Evolutionary conservation across 2,113 vertebrate genomes (phyloP), one percentile per base, ranked within the genome.

Genomic region (Neofelis nebulosa): DNA sequence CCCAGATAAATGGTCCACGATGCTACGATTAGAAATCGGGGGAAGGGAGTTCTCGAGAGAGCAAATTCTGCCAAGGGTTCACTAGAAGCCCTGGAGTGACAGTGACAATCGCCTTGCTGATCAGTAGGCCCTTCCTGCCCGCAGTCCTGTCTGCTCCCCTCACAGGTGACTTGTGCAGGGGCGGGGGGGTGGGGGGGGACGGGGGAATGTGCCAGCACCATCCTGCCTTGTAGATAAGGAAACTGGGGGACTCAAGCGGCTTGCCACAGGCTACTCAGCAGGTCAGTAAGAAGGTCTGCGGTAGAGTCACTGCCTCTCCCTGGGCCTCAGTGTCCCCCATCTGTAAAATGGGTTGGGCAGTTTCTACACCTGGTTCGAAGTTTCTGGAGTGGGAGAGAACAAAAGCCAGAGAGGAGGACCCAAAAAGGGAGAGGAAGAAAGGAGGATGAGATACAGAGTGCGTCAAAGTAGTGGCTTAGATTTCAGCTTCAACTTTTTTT

Each of bases 391-490:
- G 4, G 10, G 19, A 38, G 78, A 88, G 55, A 31, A 69, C 91
- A 79, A 92, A 73, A 79, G 33, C 29, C 31, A 81, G 23, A 45
- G 5, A 55, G 41, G 36, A 5, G 25, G 0, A 11, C 5, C 15
- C 8, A 57, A 86, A 76, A 50, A 31, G 50, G 3, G 29, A 69
- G 61, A 84, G 57, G 69, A 45, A 63, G 65, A 66, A 95, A 73
- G 52, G 18, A 65, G 5, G 68, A 36, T 38, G 48, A 80, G 66
- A 76, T 14, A 15, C 25, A 38, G 78, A 89, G 83, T 85, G 65
- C 45, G 1, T 84, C 84, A 82, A 93, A 88, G 66, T 29, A 45
- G 71, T 85, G 84, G 94, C 81, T 97, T 92, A 21, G 31, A 81
- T 85, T 85, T 80, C 57, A 85, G 90, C 36, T 76, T 92, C 96